These are phyloP conservation scores for Catostylus mosaicus DNA, from an alignment of 30 jellyfish, hydroid and myxozoan genomes.

Conservation along the genomic window DNA sequence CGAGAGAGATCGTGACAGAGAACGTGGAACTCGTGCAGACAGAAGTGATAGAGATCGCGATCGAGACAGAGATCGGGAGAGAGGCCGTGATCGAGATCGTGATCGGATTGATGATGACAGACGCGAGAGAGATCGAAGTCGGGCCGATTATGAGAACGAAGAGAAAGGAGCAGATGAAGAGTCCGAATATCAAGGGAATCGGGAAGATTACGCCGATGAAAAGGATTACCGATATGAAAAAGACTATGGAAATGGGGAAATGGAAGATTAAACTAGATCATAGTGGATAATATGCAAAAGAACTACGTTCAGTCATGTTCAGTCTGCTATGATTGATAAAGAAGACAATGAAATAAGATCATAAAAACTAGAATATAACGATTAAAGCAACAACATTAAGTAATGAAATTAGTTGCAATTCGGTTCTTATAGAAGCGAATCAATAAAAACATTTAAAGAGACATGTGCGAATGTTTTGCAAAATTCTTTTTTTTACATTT, in stretches of 20 bases:
- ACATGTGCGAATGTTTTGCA: too few species aligned
- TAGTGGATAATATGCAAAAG: too few species aligned
- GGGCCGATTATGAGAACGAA: conserved; percentile 50
- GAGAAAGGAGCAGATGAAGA: conserved; percentile 41
- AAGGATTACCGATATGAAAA: conserved; percentile 29
- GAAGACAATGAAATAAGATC: background rate
- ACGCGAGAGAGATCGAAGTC: conserved; percentile 56
- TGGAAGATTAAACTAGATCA: background rate
- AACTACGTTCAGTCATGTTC: background rate
- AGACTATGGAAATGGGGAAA: conserved; percentile 24
- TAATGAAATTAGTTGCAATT: background rate
- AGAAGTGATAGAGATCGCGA: conserved; percentile 63
- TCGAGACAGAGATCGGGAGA: conserved; percentile 61
- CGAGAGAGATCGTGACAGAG: conserved; percentile 51
- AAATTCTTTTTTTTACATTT: too few species aligned
- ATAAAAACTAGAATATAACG: background rate
- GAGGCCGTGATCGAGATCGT: conserved; percentile 60
- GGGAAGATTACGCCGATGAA: conserved; percentile 15
- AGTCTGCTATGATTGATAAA: background rate
- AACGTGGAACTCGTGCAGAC: conserved; percentile 39
- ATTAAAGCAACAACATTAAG: background rate
- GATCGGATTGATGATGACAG: conserved; percentile 42
- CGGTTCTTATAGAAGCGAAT: background rate
- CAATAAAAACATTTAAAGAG: too few species aligned
- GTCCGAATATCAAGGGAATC: conserved; percentile 1